phyloP scores from a whole-genome alignment of 2,888 invertebrate genomes.

The Formica aserva region DNA sequence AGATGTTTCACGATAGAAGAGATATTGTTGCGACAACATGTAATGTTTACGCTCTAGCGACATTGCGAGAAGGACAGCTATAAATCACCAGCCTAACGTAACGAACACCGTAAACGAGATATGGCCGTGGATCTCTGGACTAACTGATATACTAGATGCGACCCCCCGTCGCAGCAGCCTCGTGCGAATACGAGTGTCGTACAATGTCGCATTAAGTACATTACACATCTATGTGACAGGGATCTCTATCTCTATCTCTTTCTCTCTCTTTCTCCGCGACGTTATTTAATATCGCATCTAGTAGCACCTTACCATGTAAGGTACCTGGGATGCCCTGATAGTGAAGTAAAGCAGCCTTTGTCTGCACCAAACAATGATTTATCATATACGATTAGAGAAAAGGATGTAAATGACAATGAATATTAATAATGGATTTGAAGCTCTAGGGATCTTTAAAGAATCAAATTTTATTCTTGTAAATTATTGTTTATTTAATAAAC shows the following conservation, averaged over 20 bases:
- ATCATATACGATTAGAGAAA: constrained; percentile 34
- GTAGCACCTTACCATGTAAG: constrained; percentile 56
- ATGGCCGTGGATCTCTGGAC: constrained; percentile 76
- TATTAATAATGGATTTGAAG: not conserved
- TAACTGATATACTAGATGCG: constrained; percentile 72
- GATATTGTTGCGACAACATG: constrained; percentile 36
- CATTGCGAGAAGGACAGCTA: constrained; percentile 28
- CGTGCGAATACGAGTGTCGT: constrained; percentile 70
- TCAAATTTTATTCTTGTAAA: not conserved
- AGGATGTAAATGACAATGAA: not conserved
- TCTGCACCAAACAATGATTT: constrained; percentile 52
- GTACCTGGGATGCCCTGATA: not conserved
- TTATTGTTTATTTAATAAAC: not conserved
- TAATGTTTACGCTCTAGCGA: constrained; percentile 9
- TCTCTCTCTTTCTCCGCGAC: constrained; percentile 17
- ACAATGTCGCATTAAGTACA: constrained; percentile 66
- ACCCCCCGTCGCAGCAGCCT: constrained; percentile 75
- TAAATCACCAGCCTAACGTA: constrained; percentile 72
- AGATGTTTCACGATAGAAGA: not conserved
- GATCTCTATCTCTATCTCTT: not conserved
- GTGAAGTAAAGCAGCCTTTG: not conserved
- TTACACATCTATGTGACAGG: constrained; percentile 56
- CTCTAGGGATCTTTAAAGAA: not conserved
- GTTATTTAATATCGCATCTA: constrained; percentile 64
- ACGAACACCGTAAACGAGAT: constrained; percentile 77